Evolutionary conservation across 2,888 invertebrate genomes (phyloP).

Genomic region (Athrips mouffetella): DNA sequence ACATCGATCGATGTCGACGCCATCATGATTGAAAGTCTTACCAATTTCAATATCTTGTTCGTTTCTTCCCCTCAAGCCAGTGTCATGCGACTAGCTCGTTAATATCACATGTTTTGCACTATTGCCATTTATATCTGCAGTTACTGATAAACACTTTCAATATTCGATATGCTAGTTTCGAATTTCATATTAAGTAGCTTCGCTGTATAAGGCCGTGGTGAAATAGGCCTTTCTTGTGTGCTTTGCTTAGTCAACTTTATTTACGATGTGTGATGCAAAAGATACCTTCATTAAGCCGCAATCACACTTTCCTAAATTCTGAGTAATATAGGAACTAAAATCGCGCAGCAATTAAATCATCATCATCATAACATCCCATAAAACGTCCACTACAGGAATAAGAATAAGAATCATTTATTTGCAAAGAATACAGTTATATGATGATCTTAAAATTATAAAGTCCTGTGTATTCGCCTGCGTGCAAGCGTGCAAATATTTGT

Average conservation of each 20-base stretch:
- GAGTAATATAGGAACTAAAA: not conserved
- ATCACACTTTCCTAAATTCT: not conserved
- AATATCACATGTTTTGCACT: constrained; percentile 22
- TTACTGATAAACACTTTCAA: constrained; percentile 6
- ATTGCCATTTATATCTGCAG: constrained; percentile 11
- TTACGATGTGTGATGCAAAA: too few species aligned
- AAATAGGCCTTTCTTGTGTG: not conserved
- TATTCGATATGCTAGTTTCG: not conserved
- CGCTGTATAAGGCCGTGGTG: not conserved
- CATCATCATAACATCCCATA: too few species aligned
- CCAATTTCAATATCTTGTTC: constrained; percentile 38
- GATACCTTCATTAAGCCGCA: not conserved
- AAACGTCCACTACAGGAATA: too few species aligned
- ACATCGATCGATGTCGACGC: constrained; percentile 21
- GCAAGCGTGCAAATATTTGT: too few species aligned
- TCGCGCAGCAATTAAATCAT: too few species aligned
- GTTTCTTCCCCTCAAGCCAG: constrained; percentile 30
- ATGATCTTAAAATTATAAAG: too few species aligned
- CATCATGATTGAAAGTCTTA: constrained; percentile 38
- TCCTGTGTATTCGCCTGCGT: too few species aligned
- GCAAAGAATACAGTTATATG: too few species aligned
- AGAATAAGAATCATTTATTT: too few species aligned
- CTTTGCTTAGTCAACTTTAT: too few species aligned
- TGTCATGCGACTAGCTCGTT: constrained; percentile 42
- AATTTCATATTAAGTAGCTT: not conserved